Percentiles rank a stretch among this genome's conserved stretches.
phyloP scores from a whole-genome alignment of 2,113 vertebrate genomes.

The Mesoclemmys tuberculata region DNA sequence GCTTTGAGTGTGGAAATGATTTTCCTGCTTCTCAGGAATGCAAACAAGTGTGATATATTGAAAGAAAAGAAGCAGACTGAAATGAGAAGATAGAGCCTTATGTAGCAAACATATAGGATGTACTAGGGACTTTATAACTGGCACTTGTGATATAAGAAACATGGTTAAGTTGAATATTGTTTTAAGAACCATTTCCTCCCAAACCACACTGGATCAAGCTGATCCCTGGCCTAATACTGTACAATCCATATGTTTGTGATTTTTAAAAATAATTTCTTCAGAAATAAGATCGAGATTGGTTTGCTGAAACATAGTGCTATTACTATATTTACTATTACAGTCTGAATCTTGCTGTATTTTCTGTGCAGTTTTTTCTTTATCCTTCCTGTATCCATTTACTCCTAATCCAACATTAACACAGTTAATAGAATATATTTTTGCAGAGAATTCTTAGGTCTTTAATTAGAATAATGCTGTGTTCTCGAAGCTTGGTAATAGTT shows the following conservation, averaged over 20 bases:
- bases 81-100: neutral
- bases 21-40: neutral
- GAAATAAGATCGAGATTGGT: slow-evolving; percentile 16
- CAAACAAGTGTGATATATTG: neutral
- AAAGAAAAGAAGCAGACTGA: neutral
- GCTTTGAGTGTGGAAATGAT: neutral
- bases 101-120: rapidly evolving
- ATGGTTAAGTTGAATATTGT: neutral
- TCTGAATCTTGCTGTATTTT: neutral
- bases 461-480: slow-evolving; percentile 13
- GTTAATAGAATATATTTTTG: neutral
- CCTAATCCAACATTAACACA: neutral
- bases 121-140: neutral
- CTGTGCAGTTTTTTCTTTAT: neutral
- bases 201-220: neutral
- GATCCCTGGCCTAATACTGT: neutral
- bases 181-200: neutral
- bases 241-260: neutral
- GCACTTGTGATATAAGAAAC: neutral
- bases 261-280: slow-evolving; percentile 24
- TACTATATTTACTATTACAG: slow-evolving; percentile 20
- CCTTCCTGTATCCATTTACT: neutral
- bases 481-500: slow-evolving; percentile 21
- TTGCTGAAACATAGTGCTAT: neutral
- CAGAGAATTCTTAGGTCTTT: neutral